Evolutionary conservation across 2,797 vertebrate genomes (phyloP).

Genomic region (Tapera naevia): DNA sequence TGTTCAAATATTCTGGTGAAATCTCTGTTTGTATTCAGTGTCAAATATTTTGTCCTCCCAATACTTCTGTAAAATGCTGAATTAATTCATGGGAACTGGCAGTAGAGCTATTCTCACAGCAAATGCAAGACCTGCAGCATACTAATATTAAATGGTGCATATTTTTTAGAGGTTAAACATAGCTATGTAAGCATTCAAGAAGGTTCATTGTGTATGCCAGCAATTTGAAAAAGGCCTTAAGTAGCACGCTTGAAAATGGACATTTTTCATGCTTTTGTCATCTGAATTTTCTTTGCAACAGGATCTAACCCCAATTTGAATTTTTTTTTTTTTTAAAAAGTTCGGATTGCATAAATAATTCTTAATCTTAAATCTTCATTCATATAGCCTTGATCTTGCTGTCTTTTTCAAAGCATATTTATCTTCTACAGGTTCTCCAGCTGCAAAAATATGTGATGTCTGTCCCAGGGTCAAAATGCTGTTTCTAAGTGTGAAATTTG

Average conservation of each 20-base stretch:
- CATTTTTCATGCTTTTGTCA: not conserved
- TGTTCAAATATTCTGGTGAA: not conserved
- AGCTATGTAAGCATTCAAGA: not conserved
- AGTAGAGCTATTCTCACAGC: not conserved
- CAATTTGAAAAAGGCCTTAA: not conserved
- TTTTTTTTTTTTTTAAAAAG: not conserved
- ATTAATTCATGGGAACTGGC: not conserved
- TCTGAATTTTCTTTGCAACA: not conserved
- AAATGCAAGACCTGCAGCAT: not conserved
- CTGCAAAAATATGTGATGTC: conserved; percentile 10
- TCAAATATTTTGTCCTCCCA: not conserved
- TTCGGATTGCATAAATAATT: not conserved
- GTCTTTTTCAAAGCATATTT: not conserved
- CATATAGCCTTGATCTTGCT: not conserved
- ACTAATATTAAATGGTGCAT: not conserved
- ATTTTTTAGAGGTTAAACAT: not conserved
- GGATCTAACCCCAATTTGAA: not conserved
- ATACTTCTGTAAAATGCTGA: not conserved
- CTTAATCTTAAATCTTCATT: not conserved
- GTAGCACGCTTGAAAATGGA: not conserved
- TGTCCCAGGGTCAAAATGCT: not conserved
- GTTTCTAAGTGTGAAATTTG: not conserved
- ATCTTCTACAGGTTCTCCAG: not conserved
- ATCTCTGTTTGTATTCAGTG: not conserved
- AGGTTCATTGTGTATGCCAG: not conserved